Base-by-base conservation (phyloP, 2,113 vertebrate species). In the Chaetops frenatus region DNA sequence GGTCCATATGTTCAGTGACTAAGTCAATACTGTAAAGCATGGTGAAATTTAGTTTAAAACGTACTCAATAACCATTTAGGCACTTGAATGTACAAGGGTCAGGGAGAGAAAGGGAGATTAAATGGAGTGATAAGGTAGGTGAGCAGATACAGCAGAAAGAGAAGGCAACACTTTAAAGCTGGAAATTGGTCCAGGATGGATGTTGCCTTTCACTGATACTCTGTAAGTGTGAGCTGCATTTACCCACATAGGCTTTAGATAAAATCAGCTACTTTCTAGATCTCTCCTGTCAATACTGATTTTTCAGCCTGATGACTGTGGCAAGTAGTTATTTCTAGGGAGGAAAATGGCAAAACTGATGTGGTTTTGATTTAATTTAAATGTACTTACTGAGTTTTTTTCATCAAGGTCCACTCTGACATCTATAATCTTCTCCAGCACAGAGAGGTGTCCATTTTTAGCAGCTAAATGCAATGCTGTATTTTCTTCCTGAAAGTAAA, bases 391-490 rank as follows among this genome's bases (percentile, higher is more conserved):
- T 15, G 10, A 53, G 38, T 99, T 99, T 86, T 87, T 98, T 53
- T 98, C 98, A 67, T 98, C 98, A 12, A 98, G 89, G 40, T 97
- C 96, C 48, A 98, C 94, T 88, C 98, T 96, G 0, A 97, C 95
- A 62, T 98, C 98, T 80, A 99, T 23, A 7, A 99, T 97, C 95
- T 96, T 98, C 96, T 97, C 98, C 45, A 99, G 94, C 67, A 99
- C 98, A 3, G 97, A 95, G 9, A 89, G 23, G 36, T 98, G 98
- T 13, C 99, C 99, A 15, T 92, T 96, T 93, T 95, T 96, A 4
- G 98, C 98, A 69, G 98, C 98, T 72, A 99, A 97, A 95, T 99
- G 98, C 47, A 99, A 86, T 7, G 98, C 98, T 2, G 98, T 98
- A 92, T 99, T 98, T 90, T 98, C 97, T 70, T 98, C 98, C 99